These are phyloP conservation scores for Rhinella marina DNA, from an alignment of 2,797 vertebrate genomes.

Conservation along the genomic window DNA sequence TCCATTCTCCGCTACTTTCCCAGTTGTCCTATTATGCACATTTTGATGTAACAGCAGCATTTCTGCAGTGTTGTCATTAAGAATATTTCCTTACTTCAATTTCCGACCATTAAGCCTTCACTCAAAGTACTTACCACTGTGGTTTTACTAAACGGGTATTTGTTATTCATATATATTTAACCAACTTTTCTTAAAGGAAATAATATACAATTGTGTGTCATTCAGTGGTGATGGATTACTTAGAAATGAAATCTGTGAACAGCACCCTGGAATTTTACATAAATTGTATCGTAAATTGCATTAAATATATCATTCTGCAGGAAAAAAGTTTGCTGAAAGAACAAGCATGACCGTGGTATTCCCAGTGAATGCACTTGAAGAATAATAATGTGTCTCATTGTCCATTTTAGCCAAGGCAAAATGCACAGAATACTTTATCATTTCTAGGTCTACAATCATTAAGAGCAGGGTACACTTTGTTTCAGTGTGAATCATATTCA, in stretches of 20 bases:
- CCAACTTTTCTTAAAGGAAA: slow-evolving; percentile 38
- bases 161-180: slow-evolving; percentile 43
- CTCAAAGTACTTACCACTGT: slow-evolving; percentile 41
- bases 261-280: slow-evolving; percentile 5
- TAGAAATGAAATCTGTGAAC: slow-evolving; percentile 35
- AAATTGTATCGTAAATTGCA: slow-evolving; percentile 39
- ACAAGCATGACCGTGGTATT: neutral
- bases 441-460: neutral
- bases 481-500: neutral
- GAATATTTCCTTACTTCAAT: slow-evolving; percentile 49
- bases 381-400: no score
- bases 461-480: neutral
- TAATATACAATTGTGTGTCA: slow-evolving; percentile 46
- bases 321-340: neutral
- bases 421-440: neutral
- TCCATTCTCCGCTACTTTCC: slow-evolving; percentile 32
- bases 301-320: slow-evolving; percentile 10
- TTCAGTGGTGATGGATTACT: slow-evolving; percentile 27
- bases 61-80: slow-evolving; percentile 52
- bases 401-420: neutral
- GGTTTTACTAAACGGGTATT: slow-evolving; percentile 35
- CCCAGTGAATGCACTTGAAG: no score
- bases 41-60: slow-evolving; percentile 39
- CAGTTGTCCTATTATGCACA: slow-evolving; percentile 52
- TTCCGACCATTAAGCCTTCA: slow-evolving; percentile 51